A percentile compares a stretch with the other conserved stretches of the same genome.
Conservation (phyloP, 1,140 invertebrate species). For the Halesus radiatus region DNA sequence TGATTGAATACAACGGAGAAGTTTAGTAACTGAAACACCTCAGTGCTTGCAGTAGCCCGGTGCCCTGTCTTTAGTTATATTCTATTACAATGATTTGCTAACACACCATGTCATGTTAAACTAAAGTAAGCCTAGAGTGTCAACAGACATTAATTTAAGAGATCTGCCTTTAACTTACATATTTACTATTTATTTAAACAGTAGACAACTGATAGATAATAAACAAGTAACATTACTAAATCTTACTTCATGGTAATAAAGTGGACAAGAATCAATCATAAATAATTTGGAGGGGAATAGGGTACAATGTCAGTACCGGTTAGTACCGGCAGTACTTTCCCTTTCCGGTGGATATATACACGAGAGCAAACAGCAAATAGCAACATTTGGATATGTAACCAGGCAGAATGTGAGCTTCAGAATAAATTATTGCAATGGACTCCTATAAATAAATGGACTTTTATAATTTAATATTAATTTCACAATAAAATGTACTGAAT, state of each 20-base stretch:
- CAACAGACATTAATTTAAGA: slow-evolving; percentile 55
- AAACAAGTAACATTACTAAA: slow-evolving; percentile 26
- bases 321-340: not conserved
- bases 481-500: slow-evolving; percentile 45
- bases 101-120: slow-evolving; percentile 51
- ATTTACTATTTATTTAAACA: slow-evolving; percentile 43
- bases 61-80: slow-evolving; percentile 48
- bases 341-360: not conserved
- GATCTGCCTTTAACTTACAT: slow-evolving; percentile 52
- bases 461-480: slow-evolving; percentile 39
- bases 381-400: slow-evolving; percentile 42
- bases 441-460: slow-evolving; percentile 46
- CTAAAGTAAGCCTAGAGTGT: slow-evolving; percentile 51
- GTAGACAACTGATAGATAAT: slow-evolving; percentile 22
- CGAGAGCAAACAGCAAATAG: not conserved
- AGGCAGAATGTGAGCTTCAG: slow-evolving; percentile 7
- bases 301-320: too few relatives aligned
- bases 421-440: slow-evolving; percentile 46
- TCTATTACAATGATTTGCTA: slow-evolving; percentile 37
- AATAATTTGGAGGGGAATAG: too few relatives aligned
- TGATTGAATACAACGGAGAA: slow-evolving; percentile 14
- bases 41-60: slow-evolving; percentile 38
- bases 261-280: slow-evolving; percentile 9
- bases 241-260: slow-evolving; percentile 20
- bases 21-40: slow-evolving; percentile 29